phyloP scores from a whole-genome alignment of 2,888 invertebrate species.

The Strigamia transsilvanica region DNA sequence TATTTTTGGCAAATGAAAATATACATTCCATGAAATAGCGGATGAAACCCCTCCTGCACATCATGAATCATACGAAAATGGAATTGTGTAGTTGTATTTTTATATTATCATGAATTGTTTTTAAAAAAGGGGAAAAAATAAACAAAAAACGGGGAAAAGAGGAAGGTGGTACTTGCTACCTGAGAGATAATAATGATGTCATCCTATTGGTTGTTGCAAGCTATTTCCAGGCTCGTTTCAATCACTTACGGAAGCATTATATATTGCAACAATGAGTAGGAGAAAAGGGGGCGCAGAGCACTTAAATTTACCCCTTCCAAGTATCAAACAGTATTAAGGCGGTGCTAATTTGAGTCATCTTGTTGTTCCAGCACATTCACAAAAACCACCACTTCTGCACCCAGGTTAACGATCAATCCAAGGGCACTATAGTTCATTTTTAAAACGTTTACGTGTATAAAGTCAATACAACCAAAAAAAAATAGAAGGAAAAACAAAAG shows the following conservation, averaged over 20 bases:
- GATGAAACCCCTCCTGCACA: slow-evolving; percentile 8
- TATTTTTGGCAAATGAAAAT: slow-evolving; percentile 8
- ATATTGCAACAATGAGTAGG: slow-evolving; percentile 8
- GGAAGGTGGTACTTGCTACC: slow-evolving; percentile 8
- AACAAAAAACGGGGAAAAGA: not conserved
- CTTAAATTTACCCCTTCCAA: not conserved
- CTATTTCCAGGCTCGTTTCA: slow-evolving; percentile 6
- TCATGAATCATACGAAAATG: slow-evolving; percentile 8
- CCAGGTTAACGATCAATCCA: not conserved
- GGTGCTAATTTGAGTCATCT: slow-evolving; percentile 1
- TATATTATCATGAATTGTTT: not conserved
- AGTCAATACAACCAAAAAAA: not conserved
- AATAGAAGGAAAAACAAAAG: too few relatives aligned
- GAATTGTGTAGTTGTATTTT: slow-evolving; percentile 5
- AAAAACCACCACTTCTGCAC: not conserved
- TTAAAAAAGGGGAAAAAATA: not conserved
- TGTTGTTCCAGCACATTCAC: slow-evolving; percentile 6
- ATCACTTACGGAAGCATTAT: slow-evolving; percentile 6
- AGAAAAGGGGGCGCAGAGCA: not conserved
- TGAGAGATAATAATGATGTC: slow-evolving; percentile 8
- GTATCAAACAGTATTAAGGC: slow-evolving; percentile 8
- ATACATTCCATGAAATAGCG: slow-evolving; percentile 8
- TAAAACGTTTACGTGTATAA: not conserved
- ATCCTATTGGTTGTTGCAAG: slow-evolving; percentile 8
- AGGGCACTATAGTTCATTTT: not conserved